Percentiles rank a stretch among this genome's conserved stretches.
Conservation (phyloP, 2,888 invertebrate species). For the Zhengitettix transpicula region DNA sequence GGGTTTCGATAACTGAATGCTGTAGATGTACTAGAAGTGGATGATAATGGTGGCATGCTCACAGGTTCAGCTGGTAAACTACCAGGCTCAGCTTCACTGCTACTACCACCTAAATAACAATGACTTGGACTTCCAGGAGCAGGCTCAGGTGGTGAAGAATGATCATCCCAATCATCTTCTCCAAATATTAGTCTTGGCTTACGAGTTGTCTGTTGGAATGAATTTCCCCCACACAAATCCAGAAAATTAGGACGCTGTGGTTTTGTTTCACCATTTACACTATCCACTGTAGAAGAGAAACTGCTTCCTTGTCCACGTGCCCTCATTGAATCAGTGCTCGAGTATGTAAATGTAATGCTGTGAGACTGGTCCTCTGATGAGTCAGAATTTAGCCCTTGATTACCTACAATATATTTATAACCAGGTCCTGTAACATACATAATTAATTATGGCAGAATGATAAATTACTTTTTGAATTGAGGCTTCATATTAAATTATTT, state of each 20-base stretch:
- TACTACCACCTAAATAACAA: neutral
- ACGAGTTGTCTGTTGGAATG: slow-evolving; percentile 41
- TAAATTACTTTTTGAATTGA: too few species aligned
- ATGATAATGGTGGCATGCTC: slow-evolving; percentile 33
- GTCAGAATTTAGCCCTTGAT: slow-evolving; percentile 1
- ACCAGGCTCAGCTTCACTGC: too few species aligned
- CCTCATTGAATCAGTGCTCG: slow-evolving; percentile 2
- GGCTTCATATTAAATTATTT: too few species aligned
- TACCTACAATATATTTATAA: neutral
- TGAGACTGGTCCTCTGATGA: slow-evolving; percentile 6
- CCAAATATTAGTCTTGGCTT: slow-evolving; percentile 42
- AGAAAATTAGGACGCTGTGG: slow-evolving; percentile 40
- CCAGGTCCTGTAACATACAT: neutral
- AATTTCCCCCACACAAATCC: slow-evolving; percentile 42
- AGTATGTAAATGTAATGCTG: slow-evolving; percentile 6
- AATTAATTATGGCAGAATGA: too few species aligned
- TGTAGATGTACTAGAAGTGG: slow-evolving; percentile 23
- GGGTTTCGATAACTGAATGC: slow-evolving; percentile 57
- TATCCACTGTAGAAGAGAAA: slow-evolving; percentile 20
- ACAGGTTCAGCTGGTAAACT: slow-evolving; percentile 27
- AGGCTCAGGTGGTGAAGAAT: neutral
- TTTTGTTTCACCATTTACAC: slow-evolving; percentile 15
- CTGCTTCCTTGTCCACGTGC: slow-evolving; percentile 26
- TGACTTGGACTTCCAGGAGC: neutral
- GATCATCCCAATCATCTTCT: neutral